These are phyloP conservation scores for Bujurquina vittata DNA, from an alignment of 2,113 vertebrate genomes.

Conservation along the genomic window DNA sequence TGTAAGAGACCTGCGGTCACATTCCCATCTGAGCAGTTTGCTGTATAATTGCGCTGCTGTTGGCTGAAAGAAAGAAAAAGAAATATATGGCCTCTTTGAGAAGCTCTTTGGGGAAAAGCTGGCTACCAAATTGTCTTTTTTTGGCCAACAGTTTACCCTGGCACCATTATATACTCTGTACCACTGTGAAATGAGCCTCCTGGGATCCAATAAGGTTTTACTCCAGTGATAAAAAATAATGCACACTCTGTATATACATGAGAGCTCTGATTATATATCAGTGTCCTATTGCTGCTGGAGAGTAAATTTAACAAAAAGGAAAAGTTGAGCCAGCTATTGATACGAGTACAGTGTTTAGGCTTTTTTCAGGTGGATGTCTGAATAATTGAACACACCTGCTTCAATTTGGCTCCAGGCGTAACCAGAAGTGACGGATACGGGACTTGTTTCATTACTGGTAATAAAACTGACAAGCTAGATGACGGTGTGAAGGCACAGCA, in stretches of 20 bases:
- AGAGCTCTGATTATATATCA: too few species aligned
- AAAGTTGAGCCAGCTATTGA: background rate
- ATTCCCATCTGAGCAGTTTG: background rate
- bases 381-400: background rate
- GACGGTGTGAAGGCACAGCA: background rate
- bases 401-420: background rate
- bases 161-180: background rate
- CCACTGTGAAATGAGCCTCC: background rate
- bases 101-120: background rate
- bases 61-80: background rate
- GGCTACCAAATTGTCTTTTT: too few species aligned
- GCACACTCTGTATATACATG: background rate
- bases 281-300: background rate
- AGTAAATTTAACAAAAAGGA: background rate
- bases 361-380: background rate
- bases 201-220: background rate
- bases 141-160: background rate
- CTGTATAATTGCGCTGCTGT: background rate
- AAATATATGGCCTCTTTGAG: fast-evolving
- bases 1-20: background rate
- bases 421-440: background rate
- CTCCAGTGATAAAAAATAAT: background rate
- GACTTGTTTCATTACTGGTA: background rate
- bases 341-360: background rate
- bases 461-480: background rate